Conservation (phyloP, 2,113 vertebrate genomes). For the Neogale vison region DNA sequence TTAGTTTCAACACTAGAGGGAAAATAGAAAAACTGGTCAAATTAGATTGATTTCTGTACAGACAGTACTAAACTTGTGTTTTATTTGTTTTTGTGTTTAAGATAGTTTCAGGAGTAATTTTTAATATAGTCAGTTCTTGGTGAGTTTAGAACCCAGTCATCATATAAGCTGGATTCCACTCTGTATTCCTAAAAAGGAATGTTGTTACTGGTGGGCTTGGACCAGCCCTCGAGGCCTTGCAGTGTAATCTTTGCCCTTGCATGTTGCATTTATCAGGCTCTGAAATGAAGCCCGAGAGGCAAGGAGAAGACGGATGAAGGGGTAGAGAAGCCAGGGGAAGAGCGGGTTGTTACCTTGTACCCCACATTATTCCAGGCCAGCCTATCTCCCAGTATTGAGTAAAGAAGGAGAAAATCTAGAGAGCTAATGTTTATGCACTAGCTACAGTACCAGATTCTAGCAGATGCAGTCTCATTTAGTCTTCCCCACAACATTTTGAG, state of each 20-base stretch:
- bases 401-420: neutral
- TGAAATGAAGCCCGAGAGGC: neutral
- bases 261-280: neutral
- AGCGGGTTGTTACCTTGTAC: neutral
- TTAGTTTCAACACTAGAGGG: neutral
- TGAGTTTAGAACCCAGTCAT: neutral
- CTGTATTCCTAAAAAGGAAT: neutral
- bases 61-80: neutral
- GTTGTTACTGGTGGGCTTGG: neutral
- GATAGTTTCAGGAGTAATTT: neutral
- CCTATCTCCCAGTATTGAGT: neutral
- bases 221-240: neutral
- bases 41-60: neutral
- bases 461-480: neutral
- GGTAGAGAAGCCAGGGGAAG: neutral
- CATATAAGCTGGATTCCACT: neutral
- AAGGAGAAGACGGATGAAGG: neutral
- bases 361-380: neutral
- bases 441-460: neutral
- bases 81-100: neutral
- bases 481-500: neutral
- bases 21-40: neutral
- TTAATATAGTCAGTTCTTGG: neutral
- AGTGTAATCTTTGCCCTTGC: neutral
- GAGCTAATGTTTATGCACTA: neutral